Evolutionary conservation across 2,797 vertebrate genomes (phyloP).

Genomic region (Ptychadena robeensis): DNA sequence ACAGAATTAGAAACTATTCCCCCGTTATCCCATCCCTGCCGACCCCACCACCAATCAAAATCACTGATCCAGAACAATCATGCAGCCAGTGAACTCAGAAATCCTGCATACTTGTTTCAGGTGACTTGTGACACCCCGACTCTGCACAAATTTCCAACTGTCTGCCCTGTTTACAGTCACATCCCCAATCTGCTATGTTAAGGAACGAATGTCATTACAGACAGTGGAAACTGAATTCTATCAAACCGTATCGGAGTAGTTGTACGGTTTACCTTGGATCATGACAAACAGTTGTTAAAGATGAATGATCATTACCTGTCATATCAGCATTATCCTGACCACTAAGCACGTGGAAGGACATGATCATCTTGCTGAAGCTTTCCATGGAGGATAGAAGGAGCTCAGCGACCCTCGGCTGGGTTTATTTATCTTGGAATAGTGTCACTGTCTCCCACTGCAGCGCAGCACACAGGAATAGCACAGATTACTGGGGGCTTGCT

Average conservation of each 20-base stretch:
- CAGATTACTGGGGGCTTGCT: conserved; percentile 58
- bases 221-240: not conserved
- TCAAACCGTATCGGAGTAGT: not conserved
- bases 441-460: conserved; percentile 5
- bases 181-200: no score
- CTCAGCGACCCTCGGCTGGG: not conserved
- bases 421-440: not conserved
- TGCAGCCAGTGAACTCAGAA: no score
- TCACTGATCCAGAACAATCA: no score
- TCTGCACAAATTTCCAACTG: no score
- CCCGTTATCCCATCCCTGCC: no score
- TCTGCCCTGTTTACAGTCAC: no score
- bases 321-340: not conserved
- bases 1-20: no score
- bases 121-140: no score
- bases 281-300: not conserved
- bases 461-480: conserved; percentile 53
- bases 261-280: not conserved
- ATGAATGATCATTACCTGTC: conserved; percentile 6
- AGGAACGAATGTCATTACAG: not conserved
- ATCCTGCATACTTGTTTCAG: no score
- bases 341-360: not conserved
- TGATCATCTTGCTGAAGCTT: not conserved
- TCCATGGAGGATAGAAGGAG: conserved; percentile 15
- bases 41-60: no score